Percentiles rank a stretch among this genome's conserved stretches.
These are phyloP conservation scores for Gymnobelideus leadbeateri DNA, from an alignment of 2,113 vertebrate species.

Conservation along the genomic window DNA sequence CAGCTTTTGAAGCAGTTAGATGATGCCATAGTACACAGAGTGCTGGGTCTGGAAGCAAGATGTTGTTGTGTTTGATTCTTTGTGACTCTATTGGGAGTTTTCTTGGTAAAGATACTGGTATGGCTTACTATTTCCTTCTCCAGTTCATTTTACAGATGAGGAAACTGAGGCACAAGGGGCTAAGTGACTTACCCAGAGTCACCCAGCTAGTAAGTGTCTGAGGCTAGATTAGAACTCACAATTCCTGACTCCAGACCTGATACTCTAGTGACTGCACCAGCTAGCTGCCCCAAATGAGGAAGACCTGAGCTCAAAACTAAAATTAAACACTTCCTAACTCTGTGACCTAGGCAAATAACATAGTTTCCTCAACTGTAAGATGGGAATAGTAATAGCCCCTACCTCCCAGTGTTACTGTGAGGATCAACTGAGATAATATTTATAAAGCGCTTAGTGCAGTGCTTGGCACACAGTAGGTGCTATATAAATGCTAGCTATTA, in stretches of 20 bases:
- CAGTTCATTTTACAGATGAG: too few species aligned
- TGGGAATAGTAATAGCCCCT: not conserved
- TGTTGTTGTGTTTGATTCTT: too few species aligned
- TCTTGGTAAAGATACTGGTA: too few species aligned
- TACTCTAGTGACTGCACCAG: too few species aligned
- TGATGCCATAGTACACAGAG: not conserved
- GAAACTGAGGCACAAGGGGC: too few species aligned
- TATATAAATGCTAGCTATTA: not conserved
- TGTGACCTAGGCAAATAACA: not conserved
- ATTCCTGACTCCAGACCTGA: too few species aligned
- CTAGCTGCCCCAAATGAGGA: not conserved
- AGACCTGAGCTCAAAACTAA: not conserved
- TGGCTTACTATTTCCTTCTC: too few species aligned
- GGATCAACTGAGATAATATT: not conserved
- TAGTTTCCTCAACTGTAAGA: not conserved
- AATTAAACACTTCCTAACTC: not conserved
- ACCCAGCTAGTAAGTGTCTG: too few species aligned
- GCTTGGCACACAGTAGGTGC: not conserved
- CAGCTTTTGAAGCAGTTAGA: not conserved
- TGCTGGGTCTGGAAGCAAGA: not conserved
- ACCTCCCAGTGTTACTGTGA: not conserved
- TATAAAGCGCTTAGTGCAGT: not conserved
- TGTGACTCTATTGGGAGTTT: too few species aligned
- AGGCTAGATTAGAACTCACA: too few species aligned
- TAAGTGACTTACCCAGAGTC: too few species aligned